Percentiles rank a stretch among this genome's conserved stretches.
Evolutionary conservation across 2,888 invertebrate species (phyloP).

Genomic region (Ochlodes sylvanus): DNA sequence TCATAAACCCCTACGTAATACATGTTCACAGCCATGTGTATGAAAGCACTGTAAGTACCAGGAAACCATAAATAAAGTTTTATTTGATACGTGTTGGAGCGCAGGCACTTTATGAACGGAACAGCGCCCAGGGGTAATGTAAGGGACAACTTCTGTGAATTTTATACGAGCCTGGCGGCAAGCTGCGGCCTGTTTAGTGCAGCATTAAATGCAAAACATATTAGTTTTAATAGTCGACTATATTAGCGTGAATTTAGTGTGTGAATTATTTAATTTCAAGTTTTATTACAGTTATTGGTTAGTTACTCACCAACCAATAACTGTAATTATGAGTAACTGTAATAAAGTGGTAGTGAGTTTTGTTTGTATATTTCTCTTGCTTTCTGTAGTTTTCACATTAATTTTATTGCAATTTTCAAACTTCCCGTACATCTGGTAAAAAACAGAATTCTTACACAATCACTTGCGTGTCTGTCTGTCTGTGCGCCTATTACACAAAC

Average conservation of each 20-base stretch:
- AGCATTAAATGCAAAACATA: slow-evolving; percentile 21
- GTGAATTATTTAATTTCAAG: slow-evolving; percentile 39
- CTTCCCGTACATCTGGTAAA: too few relatives aligned
- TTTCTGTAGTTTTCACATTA: too few relatives aligned
- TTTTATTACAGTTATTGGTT: too few relatives aligned
- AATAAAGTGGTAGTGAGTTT: too few relatives aligned
- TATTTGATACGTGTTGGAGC: slow-evolving; percentile 68
- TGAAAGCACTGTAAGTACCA: slow-evolving; percentile 44
- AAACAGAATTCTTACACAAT: too few relatives aligned
- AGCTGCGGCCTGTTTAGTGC: slow-evolving; percentile 23
- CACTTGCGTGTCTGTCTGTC: too few relatives aligned
- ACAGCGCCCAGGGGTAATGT: slow-evolving; percentile 65
- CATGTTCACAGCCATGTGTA: slow-evolving; percentile 39
- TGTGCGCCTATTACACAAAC: too few relatives aligned
- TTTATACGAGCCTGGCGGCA: slow-evolving; percentile 27
- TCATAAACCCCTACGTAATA: slow-evolving; percentile 13
- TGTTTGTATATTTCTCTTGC: too few relatives aligned
- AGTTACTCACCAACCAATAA: too few relatives aligned
- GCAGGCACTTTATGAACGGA: slow-evolving; percentile 62
- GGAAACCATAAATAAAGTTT: slow-evolving; percentile 72
- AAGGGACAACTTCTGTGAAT: slow-evolving; percentile 28
- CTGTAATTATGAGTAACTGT: too few relatives aligned
- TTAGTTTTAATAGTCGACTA: slow-evolving; percentile 17
- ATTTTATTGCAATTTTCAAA: too few relatives aligned
- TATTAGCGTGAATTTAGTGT: slow-evolving; percentile 35